Percentiles rank a stretch among this genome's conserved stretches.
Evolutionary conservation across 1,140 invertebrate genomes (phyloP).

Genomic region (Hycleus phaleratus): DNA sequence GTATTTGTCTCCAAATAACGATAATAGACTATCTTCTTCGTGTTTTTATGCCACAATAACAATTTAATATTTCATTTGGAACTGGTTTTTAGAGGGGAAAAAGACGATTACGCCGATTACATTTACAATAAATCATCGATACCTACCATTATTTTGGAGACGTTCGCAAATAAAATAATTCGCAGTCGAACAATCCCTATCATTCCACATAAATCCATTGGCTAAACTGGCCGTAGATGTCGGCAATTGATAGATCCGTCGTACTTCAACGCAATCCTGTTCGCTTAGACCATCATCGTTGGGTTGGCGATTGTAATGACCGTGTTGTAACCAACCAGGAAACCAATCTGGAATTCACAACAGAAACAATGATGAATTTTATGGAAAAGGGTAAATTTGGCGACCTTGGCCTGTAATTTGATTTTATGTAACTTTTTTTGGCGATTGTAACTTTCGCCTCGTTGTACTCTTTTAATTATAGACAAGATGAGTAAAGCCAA

Average conservation of each 20-base stretch:
- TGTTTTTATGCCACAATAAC: too few relatives aligned
- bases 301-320: slow-evolving; percentile 60
- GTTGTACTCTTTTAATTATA: slow-evolving; percentile 5
- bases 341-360: slow-evolving; percentile 61
- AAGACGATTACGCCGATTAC: too few relatives aligned
- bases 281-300: slow-evolving; percentile 71
- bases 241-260: slow-evolving; percentile 53
- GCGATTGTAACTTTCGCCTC: background rate
- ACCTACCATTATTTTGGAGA: slow-evolving; percentile 48
- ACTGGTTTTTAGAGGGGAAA: too few relatives aligned
- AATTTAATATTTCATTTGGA: too few relatives aligned
- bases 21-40: too few relatives aligned
- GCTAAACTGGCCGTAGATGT: slow-evolving; percentile 39
- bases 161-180: slow-evolving; percentile 68
- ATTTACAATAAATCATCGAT: background rate
- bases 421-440: too few relatives aligned
- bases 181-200: slow-evolving; percentile 57
- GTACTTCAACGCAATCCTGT: slow-evolving; percentile 71
- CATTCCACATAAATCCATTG: slow-evolving; percentile 66
- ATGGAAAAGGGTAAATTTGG: too few relatives aligned
- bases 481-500: background rate
- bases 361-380: too few relatives aligned
- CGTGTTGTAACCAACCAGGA: slow-evolving; percentile 57
- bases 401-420: slow-evolving; percentile 9
- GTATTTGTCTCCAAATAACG: too few relatives aligned